Evolutionary conservation across 2,113 vertebrate species (phyloP).

Genomic region (Merops nubicus): DNA sequence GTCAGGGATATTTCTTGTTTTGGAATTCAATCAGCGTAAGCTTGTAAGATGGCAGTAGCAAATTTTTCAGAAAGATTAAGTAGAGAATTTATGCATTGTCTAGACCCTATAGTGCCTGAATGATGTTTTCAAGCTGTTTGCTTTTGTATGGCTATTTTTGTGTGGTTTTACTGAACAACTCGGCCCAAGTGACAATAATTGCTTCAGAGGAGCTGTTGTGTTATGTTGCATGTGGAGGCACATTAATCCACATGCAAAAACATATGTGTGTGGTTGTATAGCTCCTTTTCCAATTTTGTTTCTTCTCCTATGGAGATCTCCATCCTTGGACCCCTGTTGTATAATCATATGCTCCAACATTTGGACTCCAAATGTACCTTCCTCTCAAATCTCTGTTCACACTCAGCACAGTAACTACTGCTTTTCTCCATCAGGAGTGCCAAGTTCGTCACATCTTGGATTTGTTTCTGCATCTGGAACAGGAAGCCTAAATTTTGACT

Average conservation of each 20-base stretch:
- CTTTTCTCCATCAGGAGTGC: background rate
- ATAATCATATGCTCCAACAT: background rate
- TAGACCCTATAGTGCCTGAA: background rate
- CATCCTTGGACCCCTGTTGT: background rate
- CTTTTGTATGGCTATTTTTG: background rate
- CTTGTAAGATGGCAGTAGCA: background rate
- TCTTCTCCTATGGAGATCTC: background rate
- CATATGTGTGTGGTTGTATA: background rate
- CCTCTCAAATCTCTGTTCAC: background rate
- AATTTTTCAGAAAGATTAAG: conserved; percentile 8
- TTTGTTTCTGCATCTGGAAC: background rate
- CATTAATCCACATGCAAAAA: background rate
- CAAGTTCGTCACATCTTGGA: background rate
- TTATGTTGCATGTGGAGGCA: background rate
- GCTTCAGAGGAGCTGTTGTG: background rate
- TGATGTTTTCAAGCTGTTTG: background rate
- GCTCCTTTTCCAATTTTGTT: background rate
- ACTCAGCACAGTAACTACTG: background rate
- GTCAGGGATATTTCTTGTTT: background rate
- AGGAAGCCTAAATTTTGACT: background rate
- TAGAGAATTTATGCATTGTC: background rate
- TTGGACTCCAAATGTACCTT: background rate
- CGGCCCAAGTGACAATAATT: background rate
- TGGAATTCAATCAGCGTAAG: background rate
- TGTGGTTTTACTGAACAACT: background rate